Evolutionary conservation across 2,888 invertebrate genomes (phyloP).

Genomic region (Nymphalis polychloros): DNA sequence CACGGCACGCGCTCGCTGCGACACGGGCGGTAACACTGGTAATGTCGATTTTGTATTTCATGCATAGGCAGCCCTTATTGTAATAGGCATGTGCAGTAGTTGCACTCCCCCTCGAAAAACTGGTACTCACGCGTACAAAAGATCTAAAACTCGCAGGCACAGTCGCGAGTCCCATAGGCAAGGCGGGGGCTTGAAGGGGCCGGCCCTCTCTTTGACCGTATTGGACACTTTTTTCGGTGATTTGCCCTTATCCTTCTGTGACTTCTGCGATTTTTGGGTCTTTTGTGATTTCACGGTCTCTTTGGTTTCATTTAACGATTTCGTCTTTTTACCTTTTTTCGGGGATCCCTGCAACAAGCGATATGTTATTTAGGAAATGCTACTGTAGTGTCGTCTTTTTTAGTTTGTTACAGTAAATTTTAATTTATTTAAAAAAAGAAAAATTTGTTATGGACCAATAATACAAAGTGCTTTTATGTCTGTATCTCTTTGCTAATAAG

Average conservation of each 20-base stretch:
- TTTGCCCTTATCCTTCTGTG: conserved; percentile 57
- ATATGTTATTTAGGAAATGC: too few species aligned
- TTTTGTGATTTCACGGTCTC: conserved; percentile 60
- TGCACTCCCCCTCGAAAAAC: conserved; percentile 1
- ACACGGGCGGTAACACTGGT: too few species aligned
- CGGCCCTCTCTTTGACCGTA: conserved; percentile 61
- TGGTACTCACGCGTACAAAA: conserved; percentile 61
- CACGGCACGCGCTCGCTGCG: conserved; percentile 78
- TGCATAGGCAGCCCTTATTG: too few species aligned
- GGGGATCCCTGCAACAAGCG: conserved; percentile 51
- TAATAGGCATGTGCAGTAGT: too few species aligned
- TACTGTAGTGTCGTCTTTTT: too few species aligned
- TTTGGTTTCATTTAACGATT: conserved; percentile 59
- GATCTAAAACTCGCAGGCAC: conserved; percentile 58
- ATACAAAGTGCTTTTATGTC: too few species aligned
- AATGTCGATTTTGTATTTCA: too few species aligned
- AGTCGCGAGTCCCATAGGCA: conserved; percentile 66
- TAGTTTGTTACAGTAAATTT: too few species aligned
- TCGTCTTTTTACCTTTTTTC: conserved; percentile 54
- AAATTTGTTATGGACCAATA: too few species aligned
- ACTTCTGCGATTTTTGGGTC: conserved; percentile 49
- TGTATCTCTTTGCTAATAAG: too few species aligned
- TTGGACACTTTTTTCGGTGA: conserved; percentile 54
- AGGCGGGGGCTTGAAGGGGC: conserved; percentile 66
- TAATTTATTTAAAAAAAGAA: too few species aligned